A percentile compares a stretch with the other conserved stretches of the same genome.
Evolutionary conservation across 2,888 invertebrate species (phyloP).

Genomic region (Urechis unicinctus): DNA sequence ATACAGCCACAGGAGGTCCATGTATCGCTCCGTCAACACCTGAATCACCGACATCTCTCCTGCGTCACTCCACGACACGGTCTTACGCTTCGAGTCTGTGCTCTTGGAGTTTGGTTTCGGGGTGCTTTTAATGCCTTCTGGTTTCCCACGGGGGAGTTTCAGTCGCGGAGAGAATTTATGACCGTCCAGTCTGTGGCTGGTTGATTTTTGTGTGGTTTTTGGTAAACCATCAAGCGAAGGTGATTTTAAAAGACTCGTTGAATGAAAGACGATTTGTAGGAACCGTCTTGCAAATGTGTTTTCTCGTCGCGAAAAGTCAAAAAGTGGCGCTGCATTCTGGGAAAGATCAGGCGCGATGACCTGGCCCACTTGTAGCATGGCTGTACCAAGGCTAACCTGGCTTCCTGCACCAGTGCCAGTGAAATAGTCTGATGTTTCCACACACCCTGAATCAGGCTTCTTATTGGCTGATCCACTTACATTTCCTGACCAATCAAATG

Average conservation of each 20-base stretch:
- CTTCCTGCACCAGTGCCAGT: constrained; percentile 22
- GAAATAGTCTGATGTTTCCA: constrained; percentile 36
- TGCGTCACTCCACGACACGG: constrained; percentile 48
- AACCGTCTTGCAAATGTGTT: constrained; percentile 43
- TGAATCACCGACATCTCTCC: constrained; percentile 36
- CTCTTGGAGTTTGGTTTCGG: background rate
- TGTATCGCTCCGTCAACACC: constrained; percentile 35
- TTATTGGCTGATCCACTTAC: background rate
- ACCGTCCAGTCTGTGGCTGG: background rate
- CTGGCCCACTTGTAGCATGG: constrained; percentile 31
- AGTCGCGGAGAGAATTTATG: background rate
- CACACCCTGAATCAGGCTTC: background rate
- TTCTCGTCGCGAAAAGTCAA: constrained; percentile 39
- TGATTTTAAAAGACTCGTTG: constrained; percentile 40
- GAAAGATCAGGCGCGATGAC: constrained; percentile 41
- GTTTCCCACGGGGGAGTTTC: background rate
- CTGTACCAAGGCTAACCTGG: constrained; percentile 33
- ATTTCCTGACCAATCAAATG: constrained; percentile 14
- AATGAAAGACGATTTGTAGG: constrained; percentile 43
- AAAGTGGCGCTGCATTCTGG: constrained; percentile 31
- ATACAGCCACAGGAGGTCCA: constrained; percentile 41
- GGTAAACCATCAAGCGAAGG: too few species aligned
- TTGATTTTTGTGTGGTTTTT: too few species aligned
- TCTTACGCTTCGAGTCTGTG: constrained; percentile 27
- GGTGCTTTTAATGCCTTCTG: background rate